These are phyloP conservation scores for Numida meleagris DNA, from an alignment of 2,113 vertebrate species.

Conservation along the genomic window DNA sequence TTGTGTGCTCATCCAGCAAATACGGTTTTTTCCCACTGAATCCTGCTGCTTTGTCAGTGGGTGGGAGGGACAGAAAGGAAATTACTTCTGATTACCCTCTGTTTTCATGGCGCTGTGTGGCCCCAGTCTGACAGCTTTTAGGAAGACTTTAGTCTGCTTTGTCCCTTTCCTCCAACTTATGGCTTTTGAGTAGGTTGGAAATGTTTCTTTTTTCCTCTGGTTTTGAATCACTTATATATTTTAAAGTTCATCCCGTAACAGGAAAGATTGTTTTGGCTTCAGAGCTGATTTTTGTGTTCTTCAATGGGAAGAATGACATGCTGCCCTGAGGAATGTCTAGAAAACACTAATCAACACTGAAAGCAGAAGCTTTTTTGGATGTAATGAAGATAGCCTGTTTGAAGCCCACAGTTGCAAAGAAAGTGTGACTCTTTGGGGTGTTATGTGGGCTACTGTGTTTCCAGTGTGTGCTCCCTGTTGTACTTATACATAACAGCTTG, in stretches of 20 bases:
- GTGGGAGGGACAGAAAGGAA: constrained; percentile 75
- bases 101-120: constrained; percentile 55
- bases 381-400: constrained; percentile 7
- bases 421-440: neutral
- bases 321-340: constrained; percentile 45
- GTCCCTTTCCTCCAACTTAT: neutral
- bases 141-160: constrained; percentile 47
- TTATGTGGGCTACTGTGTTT: neutral
- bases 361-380: neutral
- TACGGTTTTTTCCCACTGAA: neutral
- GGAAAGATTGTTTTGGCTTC: constrained; percentile 8
- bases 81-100: constrained; percentile 72
- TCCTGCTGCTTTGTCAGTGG: constrained; percentile 69
- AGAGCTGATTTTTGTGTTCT: neutral
- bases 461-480: constrained; percentile 13
- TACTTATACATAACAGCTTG: neutral
- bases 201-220: neutral
- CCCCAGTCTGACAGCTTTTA: neutral
- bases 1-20: constrained; percentile 43
- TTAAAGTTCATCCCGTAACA: neutral
- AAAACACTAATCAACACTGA: constrained; percentile 19
- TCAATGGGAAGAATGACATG: neutral
- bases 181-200: neutral
- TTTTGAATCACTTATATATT: neutral
- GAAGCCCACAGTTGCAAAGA: neutral